Evolutionary conservation across 2,113 vertebrate species (phyloP), one percentile per base, ranked within the genome.

Genomic region (Burhinus oedicnemus): DNA sequence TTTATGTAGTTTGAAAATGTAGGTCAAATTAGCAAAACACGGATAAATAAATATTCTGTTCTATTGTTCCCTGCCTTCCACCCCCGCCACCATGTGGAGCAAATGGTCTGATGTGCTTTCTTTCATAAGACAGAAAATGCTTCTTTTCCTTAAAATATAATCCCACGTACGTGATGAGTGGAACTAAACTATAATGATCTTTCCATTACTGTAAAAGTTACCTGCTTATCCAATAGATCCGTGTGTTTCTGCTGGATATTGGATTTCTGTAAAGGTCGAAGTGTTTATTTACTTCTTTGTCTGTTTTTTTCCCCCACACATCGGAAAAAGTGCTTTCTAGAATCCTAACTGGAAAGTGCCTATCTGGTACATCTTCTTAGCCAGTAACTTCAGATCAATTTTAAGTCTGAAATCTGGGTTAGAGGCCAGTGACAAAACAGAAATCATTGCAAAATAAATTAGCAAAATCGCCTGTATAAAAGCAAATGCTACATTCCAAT

Each of bases 1-100:
- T 94, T 77, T 74, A 15, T 45, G 36, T 47, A 85, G 68, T 92
- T 89, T 94, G 78, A 83, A 96, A 95, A 95, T 79, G 80, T 70
- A 89, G 84, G 72, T 94, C 79, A 92, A 83, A 80, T 88, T 81
- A 84, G 45, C 79, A 84, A 88, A 91, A 88, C 66, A 94, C 29
- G 30, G 52, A 89, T 91, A 92, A 94, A 78, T 94, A 92, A 81
- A 72, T 93, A 89, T 6, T 92, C 87, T 75, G 42, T 91, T 94
- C 69, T 64, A 3, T 71, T 86, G 81, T 65, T 87, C 83, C 36
- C n/a, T 69, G 68, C 64, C 47, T 92, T 82, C 74, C 83, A 13
- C 54, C 81, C 64, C 78, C 26, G 0, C 49, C 74, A 79, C 70
- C 61, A 76, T 72, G 74, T 83, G 60, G 60, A 81, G 68, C 70